phyloP scores from a whole-genome alignment of 2,888 invertebrate species.

The Cynaeus angustus region DNA sequence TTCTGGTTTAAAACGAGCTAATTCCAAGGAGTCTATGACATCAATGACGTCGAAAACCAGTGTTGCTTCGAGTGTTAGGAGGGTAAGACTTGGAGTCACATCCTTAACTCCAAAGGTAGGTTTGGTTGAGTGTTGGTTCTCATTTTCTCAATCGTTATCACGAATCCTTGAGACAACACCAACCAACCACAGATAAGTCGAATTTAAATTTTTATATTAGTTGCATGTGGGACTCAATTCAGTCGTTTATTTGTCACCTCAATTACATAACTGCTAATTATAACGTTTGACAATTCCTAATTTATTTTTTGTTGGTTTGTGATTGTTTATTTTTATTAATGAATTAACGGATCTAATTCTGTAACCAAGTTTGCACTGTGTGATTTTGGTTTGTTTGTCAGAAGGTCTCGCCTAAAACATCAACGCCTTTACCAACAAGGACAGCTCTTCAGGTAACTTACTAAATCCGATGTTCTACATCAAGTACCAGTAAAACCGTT shows the following conservation, averaged over 20 bases:
- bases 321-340: conserved; percentile 52
- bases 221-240: conserved; percentile 6
- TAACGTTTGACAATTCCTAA: conserved; percentile 18
- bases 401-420: conserved; percentile 74
- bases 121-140: conserved; percentile 69
- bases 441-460: conserved; percentile 80
- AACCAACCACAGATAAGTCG: conserved; percentile 59
- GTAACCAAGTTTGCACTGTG: background rate
- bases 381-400: conserved; percentile 59
- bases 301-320: conserved; percentile 58
- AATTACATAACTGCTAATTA: conserved; percentile 17
- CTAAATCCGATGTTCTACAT: conserved; percentile 64
- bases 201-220: conserved; percentile 23
- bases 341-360: conserved; percentile 6
- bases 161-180: conserved; percentile 56
- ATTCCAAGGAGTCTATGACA: conserved; percentile 90
- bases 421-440: conserved; percentile 77
- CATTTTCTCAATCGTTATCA: conserved; percentile 4
- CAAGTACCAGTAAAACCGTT: conserved; percentile 72
- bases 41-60: conserved; percentile 71
- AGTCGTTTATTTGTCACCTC: background rate
- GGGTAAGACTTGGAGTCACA: conserved; percentile 87
- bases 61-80: conserved; percentile 74
- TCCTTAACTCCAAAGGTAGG: conserved; percentile 80
- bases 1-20: conserved; percentile 79